Evolutionary conservation across 2,113 vertebrate species (phyloP).

Genomic region (Lucifuga dentata): DNA sequence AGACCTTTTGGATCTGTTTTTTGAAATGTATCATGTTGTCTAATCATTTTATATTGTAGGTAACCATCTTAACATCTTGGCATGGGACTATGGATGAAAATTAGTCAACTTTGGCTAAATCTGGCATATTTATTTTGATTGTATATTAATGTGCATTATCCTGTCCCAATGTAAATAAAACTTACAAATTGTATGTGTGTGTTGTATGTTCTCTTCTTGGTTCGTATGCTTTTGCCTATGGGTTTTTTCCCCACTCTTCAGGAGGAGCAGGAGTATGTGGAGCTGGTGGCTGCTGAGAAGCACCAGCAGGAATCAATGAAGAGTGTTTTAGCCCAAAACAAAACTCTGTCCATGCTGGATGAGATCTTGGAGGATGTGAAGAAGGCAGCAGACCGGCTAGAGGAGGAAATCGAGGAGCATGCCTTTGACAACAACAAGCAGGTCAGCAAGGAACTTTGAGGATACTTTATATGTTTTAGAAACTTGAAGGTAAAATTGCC

Average conservation of each 20-base stretch:
- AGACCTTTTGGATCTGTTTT: no score
- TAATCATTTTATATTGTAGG: no score
- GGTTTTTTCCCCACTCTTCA: slow-evolving; percentile 58
- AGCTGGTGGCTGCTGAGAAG: slow-evolving; percentile 95
- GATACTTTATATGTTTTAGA: no score
- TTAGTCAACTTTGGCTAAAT: no score
- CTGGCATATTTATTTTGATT: no score
- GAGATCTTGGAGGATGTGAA: slow-evolving; percentile 96
- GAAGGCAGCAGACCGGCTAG: slow-evolving; percentile 93
- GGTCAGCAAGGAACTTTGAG: slow-evolving; percentile 73
- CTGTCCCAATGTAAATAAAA: no score
- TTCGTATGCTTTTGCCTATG: not conserved
- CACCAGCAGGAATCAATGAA: slow-evolving; percentile 94
- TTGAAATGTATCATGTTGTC: no score
- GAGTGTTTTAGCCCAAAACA: slow-evolving; percentile 89
- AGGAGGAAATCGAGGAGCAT: slow-evolving; percentile 96
- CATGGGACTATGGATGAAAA: no score
- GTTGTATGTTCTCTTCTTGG: not conserved
- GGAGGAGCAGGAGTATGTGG: slow-evolving; percentile 96
- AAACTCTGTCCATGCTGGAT: slow-evolving; percentile 93
- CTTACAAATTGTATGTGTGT: not conserved
- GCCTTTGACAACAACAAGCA: slow-evolving; percentile 97
- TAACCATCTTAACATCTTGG: no score
- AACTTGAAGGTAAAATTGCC: no score
- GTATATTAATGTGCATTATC: no score